phyloP scores from a whole-genome alignment of 1,140 invertebrate genomes.

The Diabrotica undecimpunctata region DNA sequence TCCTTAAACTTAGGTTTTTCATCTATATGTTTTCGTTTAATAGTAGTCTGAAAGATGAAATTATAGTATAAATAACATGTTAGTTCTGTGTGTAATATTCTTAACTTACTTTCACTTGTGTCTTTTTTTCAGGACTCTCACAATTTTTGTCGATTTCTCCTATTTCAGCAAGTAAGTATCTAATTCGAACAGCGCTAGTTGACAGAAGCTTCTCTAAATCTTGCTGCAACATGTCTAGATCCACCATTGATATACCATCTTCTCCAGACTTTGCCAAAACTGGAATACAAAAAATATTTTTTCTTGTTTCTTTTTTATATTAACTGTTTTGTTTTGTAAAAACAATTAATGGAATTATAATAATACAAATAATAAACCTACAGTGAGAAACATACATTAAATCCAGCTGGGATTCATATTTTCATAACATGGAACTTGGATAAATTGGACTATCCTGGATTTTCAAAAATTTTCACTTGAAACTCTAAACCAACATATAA shows the following conservation, averaged over 20 bases:
- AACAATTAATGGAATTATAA: too few relatives aligned
- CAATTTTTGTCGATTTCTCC: constrained; percentile 66
- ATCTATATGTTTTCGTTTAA: constrained; percentile 46
- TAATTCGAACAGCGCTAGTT: constrained; percentile 70
- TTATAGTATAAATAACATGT: too few relatives aligned
- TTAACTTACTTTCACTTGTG: constrained; percentile 42
- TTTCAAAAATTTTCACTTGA: too few relatives aligned
- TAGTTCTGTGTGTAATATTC: too few relatives aligned
- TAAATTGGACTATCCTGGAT: too few relatives aligned
- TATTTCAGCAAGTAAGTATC: constrained; percentile 74
- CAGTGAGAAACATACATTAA: constrained; percentile 4
- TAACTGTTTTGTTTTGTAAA: too few relatives aligned
- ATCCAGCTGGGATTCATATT: too few relatives aligned
- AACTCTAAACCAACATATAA: too few relatives aligned
- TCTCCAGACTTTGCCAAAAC: constrained; percentile 59
- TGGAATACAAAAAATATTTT: constrained; percentile 26
- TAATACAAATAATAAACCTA: too few relatives aligned
- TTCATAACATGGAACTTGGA: too few relatives aligned
- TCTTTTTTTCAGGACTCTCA: constrained; percentile 62
- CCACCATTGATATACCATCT: constrained; percentile 67
- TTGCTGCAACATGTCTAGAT: constrained; percentile 74
- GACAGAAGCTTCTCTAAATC: constrained; percentile 86
- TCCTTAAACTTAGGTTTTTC: constrained; percentile 53
- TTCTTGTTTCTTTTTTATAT: too few relatives aligned
- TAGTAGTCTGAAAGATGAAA: constrained; percentile 30